A percentile compares a stretch with the other conserved stretches of the same genome.
Evolutionary conservation across 2,113 vertebrate genomes (phyloP).

Genomic region (Thunnus maccoyii): DNA sequence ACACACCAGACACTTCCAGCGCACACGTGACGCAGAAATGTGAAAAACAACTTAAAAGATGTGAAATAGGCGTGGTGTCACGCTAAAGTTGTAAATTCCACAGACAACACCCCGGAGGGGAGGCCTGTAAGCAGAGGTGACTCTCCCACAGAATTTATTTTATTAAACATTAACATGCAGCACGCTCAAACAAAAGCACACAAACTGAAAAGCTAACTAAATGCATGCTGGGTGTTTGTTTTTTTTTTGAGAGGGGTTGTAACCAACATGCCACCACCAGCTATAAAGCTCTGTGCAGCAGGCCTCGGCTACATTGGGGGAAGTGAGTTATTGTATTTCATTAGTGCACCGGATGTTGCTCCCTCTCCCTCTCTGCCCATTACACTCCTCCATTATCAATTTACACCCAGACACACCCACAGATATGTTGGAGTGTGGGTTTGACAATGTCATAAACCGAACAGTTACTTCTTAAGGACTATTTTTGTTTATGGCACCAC

Average conservation of each 20-base stretch:
- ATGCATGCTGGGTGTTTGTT: not conserved
- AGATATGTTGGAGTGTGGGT: not conserved
- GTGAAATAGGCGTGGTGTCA: constrained; percentile 46
- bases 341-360: constrained; percentile 66
- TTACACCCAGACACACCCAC: constrained; percentile 20
- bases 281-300: constrained; percentile 33
- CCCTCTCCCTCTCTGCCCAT: constrained; percentile 29
- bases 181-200: not conserved
- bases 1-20: constrained; percentile 1
- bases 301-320: constrained; percentile 11
- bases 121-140: constrained; percentile 9
- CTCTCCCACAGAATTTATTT: constrained; percentile 9
- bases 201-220: not conserved
- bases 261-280: constrained; percentile 23
- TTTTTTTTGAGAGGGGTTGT: not conserved
- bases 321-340: constrained; percentile 73
- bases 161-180: not conserved
- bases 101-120: constrained; percentile 11
- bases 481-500: not conserved
- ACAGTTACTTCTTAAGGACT: not conserved
- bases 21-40: constrained; percentile 15
- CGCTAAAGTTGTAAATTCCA: constrained; percentile 62
- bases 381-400: constrained; percentile 18
- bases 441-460: not conserved
- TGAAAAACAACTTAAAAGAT: constrained; percentile 40